Evolutionary conservation across 2,797 vertebrate species (phyloP), one percentile per base, ranked within the genome.

Genomic region (Petrocephalus sullivani): DNA sequence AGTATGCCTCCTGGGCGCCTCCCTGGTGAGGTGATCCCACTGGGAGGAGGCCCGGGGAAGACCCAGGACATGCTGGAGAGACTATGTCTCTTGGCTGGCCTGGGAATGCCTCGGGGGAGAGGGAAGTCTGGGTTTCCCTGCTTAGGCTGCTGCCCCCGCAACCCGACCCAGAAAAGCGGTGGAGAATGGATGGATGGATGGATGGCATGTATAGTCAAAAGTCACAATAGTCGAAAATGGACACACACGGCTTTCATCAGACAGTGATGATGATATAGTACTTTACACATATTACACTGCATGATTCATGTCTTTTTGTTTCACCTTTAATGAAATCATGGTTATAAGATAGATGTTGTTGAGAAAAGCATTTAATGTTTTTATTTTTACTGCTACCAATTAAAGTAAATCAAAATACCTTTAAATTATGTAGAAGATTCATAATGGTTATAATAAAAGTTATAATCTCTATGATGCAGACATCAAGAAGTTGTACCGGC

Each of bases 401-500:
- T 78, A 19, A 78, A 78, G 10, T 46, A 19, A 37, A 78, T 64
- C 23, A 12, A 28, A 33, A 64, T 64, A 64, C 23, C 37, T 78
- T 46, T 78, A 12, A 37, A 78, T 41, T 5, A 16, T 37, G 49
- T 84, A 84, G 12, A 16, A 58, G 28, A n/a, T 37, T 7, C 53
- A 33, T 51, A 41, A 87, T 19, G 81, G 28, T 87, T 64, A 64
- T 28, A 28, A 64, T 64, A 64, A 28, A 28, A 28, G 21, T 28
- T 64, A 64, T 64, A 4, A 28, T 64, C 10, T 64, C 87, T 89
- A 51, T 85, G 67, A 64, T 87, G 23, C 92, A 98, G 97, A 98
- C 89, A 95, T 98, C 88, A 98, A 98, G 93, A 96, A 94, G 92
- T 93, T 98, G 12, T 98, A 97, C 92, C 92, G 91, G 12, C 93